Percentiles rank a stretch among this genome's conserved stretches.
phyloP scores from a whole-genome alignment of 2,888 invertebrate species.

The Caenorhabditis afra region DNA sequence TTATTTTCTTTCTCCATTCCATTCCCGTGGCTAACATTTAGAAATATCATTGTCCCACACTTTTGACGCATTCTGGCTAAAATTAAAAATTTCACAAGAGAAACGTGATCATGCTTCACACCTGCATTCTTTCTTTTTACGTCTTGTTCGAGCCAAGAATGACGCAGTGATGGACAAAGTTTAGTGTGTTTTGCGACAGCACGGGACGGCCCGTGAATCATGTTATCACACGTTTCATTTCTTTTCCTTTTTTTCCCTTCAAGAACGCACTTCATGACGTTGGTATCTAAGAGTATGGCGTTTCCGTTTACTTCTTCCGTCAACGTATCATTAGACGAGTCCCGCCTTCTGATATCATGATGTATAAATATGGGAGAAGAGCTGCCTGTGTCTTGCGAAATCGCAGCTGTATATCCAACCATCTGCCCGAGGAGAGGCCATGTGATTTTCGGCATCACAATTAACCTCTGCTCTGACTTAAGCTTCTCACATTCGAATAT shows the following conservation, averaged over 20 bases:
- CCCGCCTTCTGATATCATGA: not conserved
- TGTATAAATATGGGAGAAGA: not conserved
- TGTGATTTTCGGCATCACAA: conserved; percentile 7
- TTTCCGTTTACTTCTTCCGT: not conserved
- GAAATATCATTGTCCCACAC: not conserved
- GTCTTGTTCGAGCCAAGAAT: no score
- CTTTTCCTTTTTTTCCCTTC: conserved; percentile 20
- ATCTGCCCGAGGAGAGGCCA: not conserved
- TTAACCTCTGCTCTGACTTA: not conserved
- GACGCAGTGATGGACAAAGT: no score
- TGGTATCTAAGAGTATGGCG: not conserved
- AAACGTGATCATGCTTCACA: no score
- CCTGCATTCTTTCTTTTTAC: no score
- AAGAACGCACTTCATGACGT: conserved; percentile 41
- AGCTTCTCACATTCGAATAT: not conserved
- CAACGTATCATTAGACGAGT: conserved; percentile 9
- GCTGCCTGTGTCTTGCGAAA: no score
- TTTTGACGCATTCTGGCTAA: conserved; percentile 15
- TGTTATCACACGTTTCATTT: conserved; percentile 11
- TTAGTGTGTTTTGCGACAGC: not conserved
- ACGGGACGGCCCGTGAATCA: conserved; percentile 7
- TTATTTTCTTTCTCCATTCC: not conserved
- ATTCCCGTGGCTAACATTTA: not conserved
- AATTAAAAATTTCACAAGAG: conserved; percentile 20
- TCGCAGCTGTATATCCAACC: no score